Evolutionary conservation across 2,797 vertebrate genomes (phyloP).

Genomic region (Gymnothorax reevesii): DNA sequence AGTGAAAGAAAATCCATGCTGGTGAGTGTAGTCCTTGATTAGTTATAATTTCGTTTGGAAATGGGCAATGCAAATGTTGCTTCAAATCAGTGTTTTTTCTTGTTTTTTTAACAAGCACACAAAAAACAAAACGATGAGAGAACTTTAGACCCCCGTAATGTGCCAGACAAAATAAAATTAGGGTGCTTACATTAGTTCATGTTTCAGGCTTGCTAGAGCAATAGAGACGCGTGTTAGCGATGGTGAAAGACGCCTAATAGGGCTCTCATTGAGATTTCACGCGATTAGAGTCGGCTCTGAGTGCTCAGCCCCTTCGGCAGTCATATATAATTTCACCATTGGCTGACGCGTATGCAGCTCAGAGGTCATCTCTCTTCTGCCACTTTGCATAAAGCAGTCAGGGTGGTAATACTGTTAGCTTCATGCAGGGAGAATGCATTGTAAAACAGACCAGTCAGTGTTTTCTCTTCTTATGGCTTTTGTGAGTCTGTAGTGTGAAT

Average conservation of each 20-base stretch:
- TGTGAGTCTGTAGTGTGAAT: neutral
- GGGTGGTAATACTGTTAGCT: neutral
- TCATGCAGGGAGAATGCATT: neutral
- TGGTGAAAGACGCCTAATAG: conserved; percentile 60
- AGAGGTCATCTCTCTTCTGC: neutral
- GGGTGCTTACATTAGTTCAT: conserved; percentile 61
- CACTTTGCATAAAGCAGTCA: neutral
- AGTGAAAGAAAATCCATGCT: conserved; percentile 29
- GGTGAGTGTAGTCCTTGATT: conserved; percentile 34
- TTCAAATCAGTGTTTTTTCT: conserved; percentile 14
- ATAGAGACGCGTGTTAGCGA: conserved; percentile 57
- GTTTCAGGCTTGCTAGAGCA: conserved; percentile 45
- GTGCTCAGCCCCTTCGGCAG: conserved; percentile 25
- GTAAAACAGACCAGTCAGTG: neutral
- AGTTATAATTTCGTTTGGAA: conserved; percentile 34
- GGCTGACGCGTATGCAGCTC: neutral
- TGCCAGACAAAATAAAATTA: conserved; percentile 66
- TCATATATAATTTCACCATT: conserved; percentile 51
- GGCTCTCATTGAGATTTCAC: conserved; percentile 50
- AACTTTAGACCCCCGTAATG: conserved; percentile 40
- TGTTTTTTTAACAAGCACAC: neutral
- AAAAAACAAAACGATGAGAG: conserved; percentile 50
- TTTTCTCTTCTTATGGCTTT: neutral
- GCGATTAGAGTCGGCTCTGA: conserved; percentile 37
- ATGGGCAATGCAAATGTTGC: conserved; percentile 35